Base-by-base conservation (phyloP, 2,797 vertebrate genomes). In the Echiichthys vipera region DNA sequence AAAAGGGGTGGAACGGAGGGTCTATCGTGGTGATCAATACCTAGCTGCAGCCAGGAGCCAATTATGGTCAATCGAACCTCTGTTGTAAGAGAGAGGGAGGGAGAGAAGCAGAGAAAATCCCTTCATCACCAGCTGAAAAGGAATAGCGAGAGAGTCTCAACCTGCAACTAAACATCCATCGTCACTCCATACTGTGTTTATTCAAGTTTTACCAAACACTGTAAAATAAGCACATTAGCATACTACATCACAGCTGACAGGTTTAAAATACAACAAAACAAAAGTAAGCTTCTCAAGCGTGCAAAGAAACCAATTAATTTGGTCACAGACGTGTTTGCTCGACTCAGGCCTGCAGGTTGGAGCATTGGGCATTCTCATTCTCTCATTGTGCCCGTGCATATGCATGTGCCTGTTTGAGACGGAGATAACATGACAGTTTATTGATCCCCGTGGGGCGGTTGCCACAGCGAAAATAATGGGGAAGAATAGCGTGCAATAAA, bases 201-300 rank as follows among this genome's bases (percentile, higher is more conserved):
- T 83, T 82, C 74, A 74, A 15, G 54, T 77, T 88, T 85, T 80
- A 85, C 88, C 85, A 85, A 76, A 69, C 71, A 32, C 80, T 65
- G 75, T 86, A 80, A 88, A 88, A 77, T 73, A 64, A 55, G 77
- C 78, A 84, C 85, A 90, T 90, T 88, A 89, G 71, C 84, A 85
- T 85, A 71, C 77, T 91, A 39, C 80, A 89, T 90, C 88, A 90
- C 63, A 22, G 78, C 45, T 83, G 86, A 85, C 88, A 81, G 82
- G 5, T 49, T 63, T 32, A 74, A 81, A 84, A 22, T 66, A 50
- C 30, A 59, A 71, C 32, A 34, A 37, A 46, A 20, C 43, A 68
- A 65, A 72, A 71, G 71, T 74, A 62, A 30, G 49, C 78, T 84
- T 72, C 51, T 40, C 20, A 43, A 15, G 37, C 74, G 51, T 5